Evolutionary conservation across 92 coral and sea anemone species (phyloP), one percentile per base, ranked within the genome.

Genomic region (Scolanthus callimorphus): DNA sequence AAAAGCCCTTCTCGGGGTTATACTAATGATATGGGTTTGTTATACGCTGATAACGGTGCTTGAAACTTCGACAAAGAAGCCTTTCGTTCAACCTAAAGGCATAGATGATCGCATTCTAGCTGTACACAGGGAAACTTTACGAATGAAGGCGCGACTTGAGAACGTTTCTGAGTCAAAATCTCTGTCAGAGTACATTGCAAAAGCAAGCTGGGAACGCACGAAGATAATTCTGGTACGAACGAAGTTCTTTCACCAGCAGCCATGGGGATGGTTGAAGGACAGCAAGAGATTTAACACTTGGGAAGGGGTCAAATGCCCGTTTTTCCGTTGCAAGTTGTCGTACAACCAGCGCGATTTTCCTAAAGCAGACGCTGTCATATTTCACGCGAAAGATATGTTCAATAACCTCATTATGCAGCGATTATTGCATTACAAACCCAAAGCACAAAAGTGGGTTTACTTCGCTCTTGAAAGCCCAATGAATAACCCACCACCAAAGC

Each of bases 391-490:
- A 3, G 61, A 74, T 20, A 74, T 74, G 73, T 66, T 60, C 1
- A 25, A 10, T 13, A 28, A 48, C 17, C 13, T 57, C 12, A 73
- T 45, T 1, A 29, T 74, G 26, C 17, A 30, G 13, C 39, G 73
- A 13, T 60, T 74, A n/a, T 51, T 55, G 6, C 65, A 49, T 20
- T 24, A 31, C 51, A 64, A 67, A 21, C 81, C 68, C 0, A 64
- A 39, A 23, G 27, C 48, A 3, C 81, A 74, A 49, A 67, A 63
- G 20, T 74, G 81, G 81, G 81, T 74, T 11, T 74, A 74, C 44
- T 74, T 74, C 46, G 63, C 71, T 29, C 55, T 74, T 25, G 81
- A 74, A 31, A 74, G 71, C 26, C 81, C 81, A 0, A 29, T 27
- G 9, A 26, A 63, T 13, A 64, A 58, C 21, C 67, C 60, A 3